A percentile compares a stretch with the other conserved stretches of the same genome.
These are phyloP conservation scores for Patella depressa DNA, from an alignment of 2,888 invertebrate species.

Conservation along the genomic window DNA sequence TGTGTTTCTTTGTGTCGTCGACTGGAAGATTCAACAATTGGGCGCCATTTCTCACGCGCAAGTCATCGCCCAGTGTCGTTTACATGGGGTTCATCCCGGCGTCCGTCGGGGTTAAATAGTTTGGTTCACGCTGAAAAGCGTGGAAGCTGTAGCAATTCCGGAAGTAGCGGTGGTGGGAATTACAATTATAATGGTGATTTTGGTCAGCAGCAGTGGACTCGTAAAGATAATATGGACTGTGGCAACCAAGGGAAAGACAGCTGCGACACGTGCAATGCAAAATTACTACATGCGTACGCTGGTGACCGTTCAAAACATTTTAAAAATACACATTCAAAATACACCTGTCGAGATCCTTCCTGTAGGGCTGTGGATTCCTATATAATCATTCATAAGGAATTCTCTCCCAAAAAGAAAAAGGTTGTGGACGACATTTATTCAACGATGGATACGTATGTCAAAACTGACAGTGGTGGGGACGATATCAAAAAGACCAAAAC, in stretches of 20 bases:
- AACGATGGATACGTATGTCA: conserved; percentile 20
- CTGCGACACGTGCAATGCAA: not conserved
- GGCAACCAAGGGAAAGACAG: not conserved
- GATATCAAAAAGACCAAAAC: not conserved
- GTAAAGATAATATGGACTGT: not conserved
- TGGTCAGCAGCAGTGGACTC: not conserved
- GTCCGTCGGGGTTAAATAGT: conserved; percentile 49
- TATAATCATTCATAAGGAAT: conserved; percentile 19
- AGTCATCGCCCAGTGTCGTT: conserved; percentile 49
- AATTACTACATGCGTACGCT: not conserved
- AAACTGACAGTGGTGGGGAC: conserved; percentile 12
- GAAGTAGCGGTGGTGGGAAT: conserved; percentile 44
- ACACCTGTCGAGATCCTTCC: not conserved
- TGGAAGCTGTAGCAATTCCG: conserved; percentile 46
- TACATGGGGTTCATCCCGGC: conserved; percentile 41
- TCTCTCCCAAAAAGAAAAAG: conserved; percentile 21
- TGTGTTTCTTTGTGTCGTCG: conserved; percentile 96
- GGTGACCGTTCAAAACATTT: no score
- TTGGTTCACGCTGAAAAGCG: conserved; percentile 46
- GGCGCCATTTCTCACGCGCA: conserved; percentile 57
- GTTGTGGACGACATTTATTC: conserved; percentile 16
- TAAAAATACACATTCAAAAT: not conserved
- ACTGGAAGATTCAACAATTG: conserved; percentile 80
- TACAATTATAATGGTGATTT: conserved; percentile 12
- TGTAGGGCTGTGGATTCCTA: conserved; percentile 15